A percentile compares a stretch with the other conserved stretches of the same genome.
Conservation (phyloP, 2,113 vertebrate species). For the Python bivittatus region DNA sequence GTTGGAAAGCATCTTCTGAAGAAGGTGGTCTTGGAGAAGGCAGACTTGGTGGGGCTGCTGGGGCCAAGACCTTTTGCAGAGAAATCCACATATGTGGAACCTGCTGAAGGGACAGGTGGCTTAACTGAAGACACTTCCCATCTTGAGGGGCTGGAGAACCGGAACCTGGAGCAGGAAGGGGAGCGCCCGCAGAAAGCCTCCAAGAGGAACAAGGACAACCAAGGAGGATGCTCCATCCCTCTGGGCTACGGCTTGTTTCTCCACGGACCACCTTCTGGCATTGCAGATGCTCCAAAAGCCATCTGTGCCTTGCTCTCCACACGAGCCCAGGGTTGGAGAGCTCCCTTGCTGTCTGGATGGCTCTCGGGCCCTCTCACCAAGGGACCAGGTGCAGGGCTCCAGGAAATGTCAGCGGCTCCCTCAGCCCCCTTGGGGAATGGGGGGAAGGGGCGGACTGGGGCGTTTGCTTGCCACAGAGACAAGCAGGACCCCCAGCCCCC, state of each 20-base stretch:
- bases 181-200: background rate
- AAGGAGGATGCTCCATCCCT: no score
- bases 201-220: background rate
- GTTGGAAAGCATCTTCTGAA: conserved; percentile 70
- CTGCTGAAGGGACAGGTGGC: conserved; percentile 70
- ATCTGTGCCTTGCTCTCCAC: background rate
- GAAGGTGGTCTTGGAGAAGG: conserved; percentile 73
- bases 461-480: background rate
- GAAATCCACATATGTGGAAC: conserved; percentile 71
- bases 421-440: background rate
- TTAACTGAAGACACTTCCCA: conserved; percentile 72
- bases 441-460: background rate
- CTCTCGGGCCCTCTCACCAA: background rate
- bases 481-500: background rate
- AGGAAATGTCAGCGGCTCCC: background rate
- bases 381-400: background rate
- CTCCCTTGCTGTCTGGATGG: background rate
- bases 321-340: no score
- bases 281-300: no score
- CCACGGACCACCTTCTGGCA: no score
- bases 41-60: conserved; percentile 65
- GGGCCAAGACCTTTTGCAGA: conserved; percentile 67
- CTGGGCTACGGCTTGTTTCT: background rate
- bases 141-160: conserved; percentile 69
- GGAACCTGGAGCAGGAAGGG: conserved; percentile 55